A percentile compares a stretch with the other conserved stretches of the same genome.
These are phyloP conservation scores for Nymphalis io DNA, from an alignment of 1,140 invertebrate species.

Conservation along the genomic window DNA sequence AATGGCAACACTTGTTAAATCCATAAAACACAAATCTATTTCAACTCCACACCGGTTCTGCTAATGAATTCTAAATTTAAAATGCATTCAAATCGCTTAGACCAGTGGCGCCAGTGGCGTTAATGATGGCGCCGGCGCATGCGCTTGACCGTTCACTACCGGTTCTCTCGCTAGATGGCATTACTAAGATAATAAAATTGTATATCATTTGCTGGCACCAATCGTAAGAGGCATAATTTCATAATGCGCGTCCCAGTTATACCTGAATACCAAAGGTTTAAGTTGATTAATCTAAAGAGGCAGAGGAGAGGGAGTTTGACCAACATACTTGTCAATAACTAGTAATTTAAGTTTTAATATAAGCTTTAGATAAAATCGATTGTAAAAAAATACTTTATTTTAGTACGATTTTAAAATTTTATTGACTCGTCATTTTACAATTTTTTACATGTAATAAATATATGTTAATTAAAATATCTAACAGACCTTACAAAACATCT, in stretches of 20 bases:
- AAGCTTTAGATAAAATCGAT: no score
- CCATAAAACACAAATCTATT: conserved; percentile 12
- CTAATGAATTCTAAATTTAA: conserved; percentile 14
- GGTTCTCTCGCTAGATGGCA: conserved; percentile 8
- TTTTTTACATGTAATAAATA: no score
- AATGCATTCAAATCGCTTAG: conserved; percentile 2
- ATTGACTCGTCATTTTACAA: no score
- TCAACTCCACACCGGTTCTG: not conserved
- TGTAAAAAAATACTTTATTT: no score
- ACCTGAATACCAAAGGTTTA: not conserved
- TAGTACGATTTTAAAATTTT: no score
- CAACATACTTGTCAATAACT: no score
- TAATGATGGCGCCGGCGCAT: conserved; percentile 11
- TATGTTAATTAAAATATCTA: no score
- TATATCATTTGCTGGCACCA: not conserved
- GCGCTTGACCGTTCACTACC: not conserved
- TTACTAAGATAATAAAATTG: not conserved
- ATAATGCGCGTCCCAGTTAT: not conserved
- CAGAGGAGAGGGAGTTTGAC: no score
- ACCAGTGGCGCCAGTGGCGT: conserved; percentile 2
- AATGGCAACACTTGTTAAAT: conserved; percentile 2
- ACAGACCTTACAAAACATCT: no score
- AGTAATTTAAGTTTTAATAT: no score
- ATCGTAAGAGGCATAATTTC: conserved; percentile 1
- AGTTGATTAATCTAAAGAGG: no score